Evolutionary conservation across 2,113 vertebrate genomes (phyloP).

Genomic region (Brachyhypopomus gauderio): DNA sequence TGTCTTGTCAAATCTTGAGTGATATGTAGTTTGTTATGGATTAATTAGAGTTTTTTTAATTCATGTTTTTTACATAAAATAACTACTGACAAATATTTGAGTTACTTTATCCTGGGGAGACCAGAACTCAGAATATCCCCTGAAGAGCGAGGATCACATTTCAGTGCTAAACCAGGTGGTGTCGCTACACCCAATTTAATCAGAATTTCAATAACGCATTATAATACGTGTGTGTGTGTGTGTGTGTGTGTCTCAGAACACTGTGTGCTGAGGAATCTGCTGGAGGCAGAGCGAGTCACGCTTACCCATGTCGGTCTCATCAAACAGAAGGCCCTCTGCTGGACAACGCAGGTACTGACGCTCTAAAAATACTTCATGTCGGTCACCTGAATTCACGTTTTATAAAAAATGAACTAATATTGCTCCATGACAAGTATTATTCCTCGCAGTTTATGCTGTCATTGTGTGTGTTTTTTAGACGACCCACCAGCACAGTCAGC

Average conservation of each 20-base stretch:
- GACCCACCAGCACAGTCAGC: conserved; percentile 82
- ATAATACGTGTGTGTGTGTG: neutral
- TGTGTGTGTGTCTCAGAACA: conserved; percentile 39
- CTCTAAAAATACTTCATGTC: neutral
- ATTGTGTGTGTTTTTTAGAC: conserved; percentile 72
- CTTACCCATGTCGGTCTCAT: conserved; percentile 73
- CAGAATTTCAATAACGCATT: neutral
- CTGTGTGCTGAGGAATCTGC: conserved; percentile 56
- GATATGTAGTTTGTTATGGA: neutral
- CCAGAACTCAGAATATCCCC: conserved; percentile 9
- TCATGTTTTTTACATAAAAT: neutral
- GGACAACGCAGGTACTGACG: conserved; percentile 86
- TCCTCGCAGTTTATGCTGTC: neutral
- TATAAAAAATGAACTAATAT: conserved; percentile 34
- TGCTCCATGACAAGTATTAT: neutral
- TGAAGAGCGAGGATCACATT: neutral
- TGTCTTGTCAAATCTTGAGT: neutral
- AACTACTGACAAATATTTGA: conserved; percentile 9
- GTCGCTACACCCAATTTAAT: too few relatives aligned
- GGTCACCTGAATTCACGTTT: conserved; percentile 16
- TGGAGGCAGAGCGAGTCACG: conserved; percentile 50
- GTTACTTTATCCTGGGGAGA: conserved; percentile 11
- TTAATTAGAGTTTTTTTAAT: too few relatives aligned
- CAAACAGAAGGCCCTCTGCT: conserved; percentile 80
- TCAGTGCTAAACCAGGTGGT: neutral